These are phyloP conservation scores for Gonioctena quinquepunctata DNA, from an alignment of 1,140 invertebrate genomes.

Conservation along the genomic window DNA sequence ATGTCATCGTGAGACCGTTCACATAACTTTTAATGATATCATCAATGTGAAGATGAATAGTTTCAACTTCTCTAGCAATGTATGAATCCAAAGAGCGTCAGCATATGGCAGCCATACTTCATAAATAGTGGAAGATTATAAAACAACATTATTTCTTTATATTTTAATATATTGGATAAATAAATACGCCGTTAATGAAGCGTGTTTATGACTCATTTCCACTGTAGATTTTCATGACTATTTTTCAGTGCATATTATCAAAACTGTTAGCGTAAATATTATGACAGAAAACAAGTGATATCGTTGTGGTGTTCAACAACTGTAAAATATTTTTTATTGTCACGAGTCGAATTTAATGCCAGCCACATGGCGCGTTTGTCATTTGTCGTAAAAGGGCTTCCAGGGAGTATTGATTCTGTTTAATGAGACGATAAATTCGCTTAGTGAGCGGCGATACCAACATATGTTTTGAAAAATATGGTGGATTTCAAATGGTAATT, in stretches of 20 bases:
- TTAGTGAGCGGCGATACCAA: background rate
- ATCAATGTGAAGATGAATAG: too few relatives aligned
- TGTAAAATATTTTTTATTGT: slow-evolving; percentile 28
- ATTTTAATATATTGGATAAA: slow-evolving; percentile 16
- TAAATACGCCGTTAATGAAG: slow-evolving; percentile 19
- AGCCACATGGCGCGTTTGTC: slow-evolving; percentile 14
- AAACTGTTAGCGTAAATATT: slow-evolving; percentile 19
- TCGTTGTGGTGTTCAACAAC: slow-evolving; percentile 16
- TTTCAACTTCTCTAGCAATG: background rate
- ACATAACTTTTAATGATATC: too few relatives aligned
- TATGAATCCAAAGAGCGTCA: too few relatives aligned
- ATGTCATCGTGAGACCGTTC: too few relatives aligned
- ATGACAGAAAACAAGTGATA: slow-evolving; percentile 23
- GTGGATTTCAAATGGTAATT: background rate
- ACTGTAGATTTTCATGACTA: background rate
- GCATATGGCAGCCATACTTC: slow-evolving; percentile 9
- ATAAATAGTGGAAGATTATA: slow-evolving; percentile 11
- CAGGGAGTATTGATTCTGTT: slow-evolving; percentile 1
- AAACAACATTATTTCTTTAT: slow-evolving; percentile 10
- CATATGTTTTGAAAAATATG: background rate
- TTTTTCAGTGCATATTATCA: background rate
- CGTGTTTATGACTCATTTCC: slow-evolving; percentile 10
- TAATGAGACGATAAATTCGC: slow-evolving; percentile 6
- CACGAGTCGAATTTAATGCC: slow-evolving; percentile 3
- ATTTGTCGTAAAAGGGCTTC: background rate